Evolutionary conservation across 2,113 vertebrate genomes (phyloP).

Genomic region (Shinisaurus crocodilurus): DNA sequence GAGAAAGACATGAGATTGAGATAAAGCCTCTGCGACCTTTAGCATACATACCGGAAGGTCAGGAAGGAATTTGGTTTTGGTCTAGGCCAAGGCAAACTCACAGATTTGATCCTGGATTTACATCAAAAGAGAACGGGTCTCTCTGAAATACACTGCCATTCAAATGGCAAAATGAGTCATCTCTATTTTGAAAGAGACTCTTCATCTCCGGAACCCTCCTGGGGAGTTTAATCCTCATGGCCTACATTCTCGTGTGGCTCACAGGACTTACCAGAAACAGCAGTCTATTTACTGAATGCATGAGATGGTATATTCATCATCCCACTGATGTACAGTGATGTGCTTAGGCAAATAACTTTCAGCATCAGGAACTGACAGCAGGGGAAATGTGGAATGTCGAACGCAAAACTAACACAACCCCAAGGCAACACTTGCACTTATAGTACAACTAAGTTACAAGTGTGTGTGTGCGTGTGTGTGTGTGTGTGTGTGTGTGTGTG

Average conservation of each 20-base stretch:
- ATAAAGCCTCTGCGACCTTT: slow-evolving; percentile 44
- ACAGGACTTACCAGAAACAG: slow-evolving; percentile 13
- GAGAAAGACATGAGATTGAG: not conserved
- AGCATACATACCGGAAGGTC: slow-evolving; percentile 38
- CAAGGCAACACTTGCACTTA: not conserved
- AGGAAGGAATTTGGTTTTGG: slow-evolving; percentile 12
- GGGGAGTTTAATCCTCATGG: not conserved
- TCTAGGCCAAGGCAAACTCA: not conserved
- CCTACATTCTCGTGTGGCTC: not conserved
- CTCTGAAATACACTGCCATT: not conserved
- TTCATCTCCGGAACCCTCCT: not conserved
- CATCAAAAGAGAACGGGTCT: rapidly evolving
- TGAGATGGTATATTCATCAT: not conserved
- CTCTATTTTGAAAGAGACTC: slow-evolving; percentile 11
- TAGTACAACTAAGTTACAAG: slow-evolving; percentile 7
- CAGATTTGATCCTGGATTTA: not conserved
- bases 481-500: rapidly evolving
- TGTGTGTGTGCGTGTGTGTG: rapidly evolving
- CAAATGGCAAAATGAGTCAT: not conserved
- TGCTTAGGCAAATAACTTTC: not conserved
- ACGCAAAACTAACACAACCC: not conserved
- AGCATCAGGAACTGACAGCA: rapidly evolving
- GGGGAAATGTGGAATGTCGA: not conserved
- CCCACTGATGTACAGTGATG: not conserved
- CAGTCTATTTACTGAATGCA: not conserved